Conservation (phyloP, 2,113 vertebrate genomes). For the zebrafish (Danio rerio) region DNA sequence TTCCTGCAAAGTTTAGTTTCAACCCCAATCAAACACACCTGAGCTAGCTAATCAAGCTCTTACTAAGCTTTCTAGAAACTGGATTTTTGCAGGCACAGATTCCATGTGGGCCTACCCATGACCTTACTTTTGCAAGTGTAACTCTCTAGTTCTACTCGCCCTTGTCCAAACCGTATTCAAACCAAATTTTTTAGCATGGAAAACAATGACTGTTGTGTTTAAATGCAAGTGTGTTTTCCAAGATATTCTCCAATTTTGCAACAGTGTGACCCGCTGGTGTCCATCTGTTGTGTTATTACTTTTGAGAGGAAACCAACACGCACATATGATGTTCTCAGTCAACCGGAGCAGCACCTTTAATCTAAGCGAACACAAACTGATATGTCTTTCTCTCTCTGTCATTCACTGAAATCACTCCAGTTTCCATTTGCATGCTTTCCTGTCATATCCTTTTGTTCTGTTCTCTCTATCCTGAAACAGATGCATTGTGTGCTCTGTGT, state of each 20-base stretch:
- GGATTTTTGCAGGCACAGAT: no score
- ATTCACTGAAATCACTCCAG: not conserved
- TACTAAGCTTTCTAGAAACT: no score
- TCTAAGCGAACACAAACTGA: not conserved
- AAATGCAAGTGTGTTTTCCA: not conserved
- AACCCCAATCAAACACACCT: no score
- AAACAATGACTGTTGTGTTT: not conserved
- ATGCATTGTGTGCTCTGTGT: not conserved
- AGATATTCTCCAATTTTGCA: not conserved
- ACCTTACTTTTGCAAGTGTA: no score
- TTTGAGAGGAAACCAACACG: not conserved
- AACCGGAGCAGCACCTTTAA: conserved; percentile 3
- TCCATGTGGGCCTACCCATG: no score
- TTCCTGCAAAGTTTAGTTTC: no score
- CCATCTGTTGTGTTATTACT: not conserved
- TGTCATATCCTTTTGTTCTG: conserved; percentile 15
- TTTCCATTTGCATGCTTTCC: conserved; percentile 2
- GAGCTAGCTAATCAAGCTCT: no score
- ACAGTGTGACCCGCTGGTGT: not conserved
- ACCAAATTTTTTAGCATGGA: no score
- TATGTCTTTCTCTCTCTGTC: not conserved
- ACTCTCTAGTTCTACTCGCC: no score
- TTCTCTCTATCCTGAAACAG: not conserved
- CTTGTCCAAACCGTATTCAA: no score
- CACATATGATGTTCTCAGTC: not conserved